Evolutionary conservation across 2,113 vertebrate species (phyloP), one percentile per base, ranked within the genome.

Genomic region (Peromyscus maniculatus): DNA sequence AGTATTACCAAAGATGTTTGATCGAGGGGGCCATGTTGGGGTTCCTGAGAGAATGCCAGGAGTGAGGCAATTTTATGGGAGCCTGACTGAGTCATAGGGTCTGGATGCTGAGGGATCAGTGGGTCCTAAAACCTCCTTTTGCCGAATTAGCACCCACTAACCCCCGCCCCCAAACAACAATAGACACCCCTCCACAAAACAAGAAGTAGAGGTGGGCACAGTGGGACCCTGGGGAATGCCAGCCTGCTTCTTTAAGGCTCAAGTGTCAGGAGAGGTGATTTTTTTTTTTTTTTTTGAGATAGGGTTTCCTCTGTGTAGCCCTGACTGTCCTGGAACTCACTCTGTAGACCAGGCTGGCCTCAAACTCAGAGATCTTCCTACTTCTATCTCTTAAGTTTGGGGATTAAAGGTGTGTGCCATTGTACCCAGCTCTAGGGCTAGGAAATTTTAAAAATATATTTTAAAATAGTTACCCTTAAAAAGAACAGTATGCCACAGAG

Each of bases 21-120:
- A 36, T 66, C 0, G 3, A 71, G 49, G 59, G 52, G n/a, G 21
- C 31, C 8, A 8, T 55, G 24, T 26, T 1, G 0, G 5, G 31
- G 9, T 43, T 8, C n/a, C 26, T 0, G 15, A 46, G 16, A 77
- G 39, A 93, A 87, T 62, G 24, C 75, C 43, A 36, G 7, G 0
- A 90, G 10, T 49, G 87, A 79, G 52, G 43, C 71, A 24, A 8
- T 74, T 13, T 91, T 5, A 24, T 7, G 16, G 9, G 6, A 36
- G 66, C 31, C 19, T 31, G n/a, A 78, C 7, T 10, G 36, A 93
- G 49, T 13, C 0, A 26, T 26, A 64, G 62, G 7, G 21, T 66
- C 55, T 89, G 49, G 33, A 57, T 31, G 10, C 52, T 0, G 4
- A 94, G 28, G 24, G 10, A 59, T 21, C 55, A 24, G 17, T 21